phyloP scores from a whole-genome alignment of 2,888 invertebrate genomes.

The Opisthograptis luteolata region DNA sequence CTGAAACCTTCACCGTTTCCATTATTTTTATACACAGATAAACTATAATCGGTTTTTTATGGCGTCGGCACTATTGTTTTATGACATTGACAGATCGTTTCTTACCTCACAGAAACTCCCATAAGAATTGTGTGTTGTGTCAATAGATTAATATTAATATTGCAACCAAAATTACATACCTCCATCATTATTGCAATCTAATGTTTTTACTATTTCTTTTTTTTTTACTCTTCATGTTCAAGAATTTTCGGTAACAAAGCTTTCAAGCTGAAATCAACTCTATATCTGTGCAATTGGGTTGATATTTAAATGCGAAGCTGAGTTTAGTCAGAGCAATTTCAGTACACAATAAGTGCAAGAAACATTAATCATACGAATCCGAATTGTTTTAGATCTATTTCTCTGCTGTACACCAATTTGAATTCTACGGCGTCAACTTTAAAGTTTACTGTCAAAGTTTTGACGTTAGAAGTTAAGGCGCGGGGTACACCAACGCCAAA shows the following conservation, averaged over 20 bases:
- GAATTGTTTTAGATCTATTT: slow-evolving; percentile 72
- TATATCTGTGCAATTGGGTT: slow-evolving; percentile 39
- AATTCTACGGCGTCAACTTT: slow-evolving; percentile 35
- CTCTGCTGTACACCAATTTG: slow-evolving; percentile 35
- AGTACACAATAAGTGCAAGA: slow-evolving; percentile 61
- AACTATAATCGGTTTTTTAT: slow-evolving; percentile 15
- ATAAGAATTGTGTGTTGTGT: slow-evolving; percentile 1
- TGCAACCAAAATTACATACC: slow-evolving; percentile 40
- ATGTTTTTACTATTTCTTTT: slow-evolving; percentile 71
- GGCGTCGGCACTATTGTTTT: slow-evolving; percentile 2
- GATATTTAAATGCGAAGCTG: slow-evolving; percentile 17
- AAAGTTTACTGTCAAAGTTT: slow-evolving; percentile 44
- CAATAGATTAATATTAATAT: slow-evolving; percentile 47
- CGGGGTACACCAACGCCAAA: slow-evolving; percentile 56
- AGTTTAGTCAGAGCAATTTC: slow-evolving; percentile 45
- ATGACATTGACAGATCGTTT: slow-evolving; percentile 36
- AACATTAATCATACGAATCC: slow-evolving; percentile 80
- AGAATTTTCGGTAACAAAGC: slow-evolving; percentile 33
- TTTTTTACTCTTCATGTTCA: slow-evolving; percentile 56
- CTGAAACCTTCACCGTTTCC: neutral
- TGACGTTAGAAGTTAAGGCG: slow-evolving; percentile 52
- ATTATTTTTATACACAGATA: slow-evolving; percentile 14
- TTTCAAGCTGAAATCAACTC: slow-evolving; percentile 42
- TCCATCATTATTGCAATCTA: slow-evolving; percentile 61
- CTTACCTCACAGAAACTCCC: slow-evolving; percentile 9